Base-by-base conservation (phyloP, 2,113 vertebrate genomes). In the Peromyscus maniculatus region DNA sequence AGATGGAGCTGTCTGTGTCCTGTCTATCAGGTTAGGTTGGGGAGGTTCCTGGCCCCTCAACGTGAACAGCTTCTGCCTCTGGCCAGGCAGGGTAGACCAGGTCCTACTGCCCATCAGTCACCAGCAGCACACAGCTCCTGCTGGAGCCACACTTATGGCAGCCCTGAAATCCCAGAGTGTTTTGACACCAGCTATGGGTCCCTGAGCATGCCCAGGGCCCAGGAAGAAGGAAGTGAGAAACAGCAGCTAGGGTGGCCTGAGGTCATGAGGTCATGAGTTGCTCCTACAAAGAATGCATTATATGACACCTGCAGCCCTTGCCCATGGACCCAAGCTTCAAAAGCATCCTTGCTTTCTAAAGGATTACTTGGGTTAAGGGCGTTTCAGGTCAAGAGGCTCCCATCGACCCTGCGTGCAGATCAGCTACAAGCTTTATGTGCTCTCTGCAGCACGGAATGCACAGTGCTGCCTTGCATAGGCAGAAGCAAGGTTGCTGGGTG, bases 291-390 rank as follows among this genome's bases (percentile, higher is more conserved):
- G 24, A 28, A 5, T 59, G 28, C 8, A 17, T 21, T 26, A 0
- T 0, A 0, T 5, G 28, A 0, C 0, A 4, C 19, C 4, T 0
- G 3, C 4, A 16, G 59, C n/a, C 13, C 5, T 19, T 17, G 59
- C 69, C 55, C 5, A 2, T 7, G 31, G n/a, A 2, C 3, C 36
- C 13, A 1, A 33, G 24, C 71, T 62, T 43, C 16, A 28, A 43
- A 57, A 21, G 28, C 31, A 17, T 31, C 12, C 17, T 43, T 71
- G 13, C 15, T 59, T 69, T n/a, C 71, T 28, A n/a, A n/a, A 62
- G n/a, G 4, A 9, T 62, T 24, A 8, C 2, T 21, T 91, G 3
- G 62, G 21, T 17, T n/a, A 39, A 26, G 87, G 55, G 39, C 11
- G 26, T 49, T 66, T 71, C 67, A 31, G 67, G 67, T 71, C 62